Conservation (phyloP, 2,888 invertebrate species). For the Timema cristinae region DNA sequence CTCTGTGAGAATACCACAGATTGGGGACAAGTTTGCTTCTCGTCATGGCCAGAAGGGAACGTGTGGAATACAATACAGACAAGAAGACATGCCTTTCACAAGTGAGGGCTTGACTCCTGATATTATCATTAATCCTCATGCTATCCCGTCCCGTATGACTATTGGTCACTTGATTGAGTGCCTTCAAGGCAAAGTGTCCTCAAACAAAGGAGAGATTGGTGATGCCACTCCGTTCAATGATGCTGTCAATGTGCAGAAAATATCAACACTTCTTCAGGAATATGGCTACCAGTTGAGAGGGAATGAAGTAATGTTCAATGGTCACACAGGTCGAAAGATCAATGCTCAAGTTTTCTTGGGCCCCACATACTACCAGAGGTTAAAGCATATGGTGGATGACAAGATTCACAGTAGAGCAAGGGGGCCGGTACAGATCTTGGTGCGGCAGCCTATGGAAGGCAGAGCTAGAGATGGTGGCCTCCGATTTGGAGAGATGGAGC, state of each 20-base stretch:
- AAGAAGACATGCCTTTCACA: constrained; percentile 95
- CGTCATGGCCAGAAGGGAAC: constrained; percentile 99
- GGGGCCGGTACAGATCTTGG: constrained; percentile 97
- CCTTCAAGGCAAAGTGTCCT: constrained; percentile 91
- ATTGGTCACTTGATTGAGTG: constrained; percentile 99
- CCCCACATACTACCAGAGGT: constrained; percentile 89
- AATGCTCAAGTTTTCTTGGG: constrained; percentile 93
- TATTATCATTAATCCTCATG: constrained; percentile 99
- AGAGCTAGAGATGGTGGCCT: constrained; percentile 96
- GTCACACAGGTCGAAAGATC: constrained; percentile 96
- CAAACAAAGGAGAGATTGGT: constrained; percentile 98
- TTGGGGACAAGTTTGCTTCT: constrained; percentile 99
- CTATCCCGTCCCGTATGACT: constrained; percentile 99
- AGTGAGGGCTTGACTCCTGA: constrained; percentile 97
- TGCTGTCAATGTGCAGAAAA: constrained; percentile 98
- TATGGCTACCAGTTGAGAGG: constrained; percentile 92
- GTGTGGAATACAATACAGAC: constrained; percentile 97
- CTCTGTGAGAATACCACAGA: constrained; percentile 97
- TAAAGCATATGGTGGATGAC: constrained; percentile 99
- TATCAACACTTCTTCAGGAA: constrained; percentile 92
- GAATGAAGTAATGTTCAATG: constrained; percentile 88
- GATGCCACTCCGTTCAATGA: constrained; percentile 99
- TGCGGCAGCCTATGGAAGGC: constrained; percentile 99
- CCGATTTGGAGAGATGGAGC: constrained; percentile 99
- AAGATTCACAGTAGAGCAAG: constrained; percentile 97